These are phyloP conservation scores for Tenrec ecaudatus DNA, from an alignment of 2,113 vertebrate genomes.

Conservation along the genomic window DNA sequence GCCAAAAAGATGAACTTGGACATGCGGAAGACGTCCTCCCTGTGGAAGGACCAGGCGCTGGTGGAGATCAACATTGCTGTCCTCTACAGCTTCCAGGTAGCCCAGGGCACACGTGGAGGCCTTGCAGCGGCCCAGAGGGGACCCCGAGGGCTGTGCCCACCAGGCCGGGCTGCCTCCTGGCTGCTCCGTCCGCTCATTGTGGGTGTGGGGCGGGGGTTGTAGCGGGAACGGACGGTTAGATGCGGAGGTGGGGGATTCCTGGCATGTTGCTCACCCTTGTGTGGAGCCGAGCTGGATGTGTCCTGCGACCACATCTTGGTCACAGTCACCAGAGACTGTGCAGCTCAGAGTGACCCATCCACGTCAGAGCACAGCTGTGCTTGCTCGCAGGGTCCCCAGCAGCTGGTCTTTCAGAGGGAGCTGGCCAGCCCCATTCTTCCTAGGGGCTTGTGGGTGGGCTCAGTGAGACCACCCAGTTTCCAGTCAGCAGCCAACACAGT, in stretches of 20 bases:
- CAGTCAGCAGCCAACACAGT: not conserved
- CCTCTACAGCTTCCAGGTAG: conserved; percentile 97
- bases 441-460: no score
- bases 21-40: conserved; percentile 95
- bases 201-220: not conserved
- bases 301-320: not conserved
- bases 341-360: not conserved
- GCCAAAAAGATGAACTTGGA: conserved; percentile 96
- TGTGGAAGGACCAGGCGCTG: conserved; percentile 98
- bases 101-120: no score
- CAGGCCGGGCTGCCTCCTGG: not conserved
- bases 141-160: not conserved
- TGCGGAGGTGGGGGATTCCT: no score
- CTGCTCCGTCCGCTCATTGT: not conserved
- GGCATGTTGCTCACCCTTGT: not conserved
- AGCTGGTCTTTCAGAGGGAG: not conserved
- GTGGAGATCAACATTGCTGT: conserved; percentile 99
- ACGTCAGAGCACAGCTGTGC: not conserved
- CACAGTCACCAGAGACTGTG: not conserved
- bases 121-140: not conserved
- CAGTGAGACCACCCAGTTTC: not conserved
- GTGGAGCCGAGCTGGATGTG: not conserved
- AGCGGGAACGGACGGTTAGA: not conserved
- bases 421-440: not conserved
- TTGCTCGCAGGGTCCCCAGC: not conserved